Evolutionary conservation across 2,797 vertebrate genomes (phyloP), one percentile per base, ranked within the genome.

Genomic region (Neostethus bicornis): DNA sequence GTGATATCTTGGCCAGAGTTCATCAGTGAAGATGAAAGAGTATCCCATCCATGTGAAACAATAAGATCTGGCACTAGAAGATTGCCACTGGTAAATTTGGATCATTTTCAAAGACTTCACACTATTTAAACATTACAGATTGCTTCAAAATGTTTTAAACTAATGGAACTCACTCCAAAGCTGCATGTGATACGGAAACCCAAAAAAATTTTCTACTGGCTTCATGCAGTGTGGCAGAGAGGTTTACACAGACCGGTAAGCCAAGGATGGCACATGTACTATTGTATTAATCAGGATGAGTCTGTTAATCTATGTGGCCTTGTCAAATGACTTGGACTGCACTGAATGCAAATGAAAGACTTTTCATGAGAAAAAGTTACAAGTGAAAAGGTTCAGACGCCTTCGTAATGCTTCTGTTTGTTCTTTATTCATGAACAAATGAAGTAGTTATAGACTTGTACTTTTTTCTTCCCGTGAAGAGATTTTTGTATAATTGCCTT

Each of bases 1-100:
- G 95, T 13, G 93, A 94, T 13, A 95, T 95, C 44, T 98, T 99
- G 21, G 84, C 92, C 3, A 92, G 90, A 37, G 89, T 92, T 56
- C 92, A 89, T 0, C 91, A 94, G 73, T 98, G 88, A 96, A 46
- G 20, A 24, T 3, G 19, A 16, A 23, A 26, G 41, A 5, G 19
- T 2, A 1, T 14, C 5, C 61, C 4, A 41, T 19, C 25, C 37
- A 32, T 21, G 5, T n/a, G n/a, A 52, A 48, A 20, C 13, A 37
- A 26, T 28, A 20, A 38, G 16, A 3, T 43, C 7, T 4, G 28
- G 47, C 29, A 26, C 26, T n/a, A 12, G 11, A 11, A 45, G 23
- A 65, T 17, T 2, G 1, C 24, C 48, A 31, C 32, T 32, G 6
- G 13, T 44, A 25, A 37, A n/a, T 39, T 26, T 41, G 11, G 11